These are phyloP conservation scores for Pimephales promelas DNA, from an alignment of 2,113 vertebrate species.

Conservation along the genomic window DNA sequence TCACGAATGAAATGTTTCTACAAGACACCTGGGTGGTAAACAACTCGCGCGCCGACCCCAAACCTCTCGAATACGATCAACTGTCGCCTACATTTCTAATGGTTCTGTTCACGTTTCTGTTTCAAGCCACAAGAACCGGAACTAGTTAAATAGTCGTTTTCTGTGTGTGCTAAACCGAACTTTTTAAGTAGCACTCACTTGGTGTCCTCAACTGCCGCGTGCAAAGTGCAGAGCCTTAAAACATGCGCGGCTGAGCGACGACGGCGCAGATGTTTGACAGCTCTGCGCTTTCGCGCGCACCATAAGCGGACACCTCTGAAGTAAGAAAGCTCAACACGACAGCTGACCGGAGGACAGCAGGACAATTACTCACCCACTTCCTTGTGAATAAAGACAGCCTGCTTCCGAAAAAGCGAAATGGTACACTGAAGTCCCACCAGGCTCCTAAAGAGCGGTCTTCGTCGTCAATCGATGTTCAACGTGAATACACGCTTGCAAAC, in stretches of 20 bases:
- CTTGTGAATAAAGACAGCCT: constrained; percentile 7
- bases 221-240: neutral
- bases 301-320: constrained; percentile 25
- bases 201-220: neutral
- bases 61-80: neutral
- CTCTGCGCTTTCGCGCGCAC: constrained; percentile 18
- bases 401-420: constrained; percentile 9
- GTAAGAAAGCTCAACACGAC: constrained; percentile 27
- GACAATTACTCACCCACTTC: constrained; percentile 34
- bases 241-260: neutral
- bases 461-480: neutral
- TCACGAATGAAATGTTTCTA: neutral
- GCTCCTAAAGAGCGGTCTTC: neutral
- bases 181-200: neutral
- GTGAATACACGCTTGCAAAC: neutral
- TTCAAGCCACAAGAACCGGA: neutral
- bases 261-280: constrained; percentile 20
- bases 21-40: neutral
- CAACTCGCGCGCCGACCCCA: neutral
- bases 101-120: neutral
- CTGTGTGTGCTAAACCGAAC: constrained; percentile 1
- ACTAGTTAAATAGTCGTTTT: neutral
- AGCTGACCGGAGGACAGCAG: constrained; percentile 16
- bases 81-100: neutral
- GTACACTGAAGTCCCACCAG: neutral